Evolutionary conservation across 2,113 vertebrate genomes (phyloP), one percentile per base, ranked within the genome.

Genomic region (Calonectris borealis): DNA sequence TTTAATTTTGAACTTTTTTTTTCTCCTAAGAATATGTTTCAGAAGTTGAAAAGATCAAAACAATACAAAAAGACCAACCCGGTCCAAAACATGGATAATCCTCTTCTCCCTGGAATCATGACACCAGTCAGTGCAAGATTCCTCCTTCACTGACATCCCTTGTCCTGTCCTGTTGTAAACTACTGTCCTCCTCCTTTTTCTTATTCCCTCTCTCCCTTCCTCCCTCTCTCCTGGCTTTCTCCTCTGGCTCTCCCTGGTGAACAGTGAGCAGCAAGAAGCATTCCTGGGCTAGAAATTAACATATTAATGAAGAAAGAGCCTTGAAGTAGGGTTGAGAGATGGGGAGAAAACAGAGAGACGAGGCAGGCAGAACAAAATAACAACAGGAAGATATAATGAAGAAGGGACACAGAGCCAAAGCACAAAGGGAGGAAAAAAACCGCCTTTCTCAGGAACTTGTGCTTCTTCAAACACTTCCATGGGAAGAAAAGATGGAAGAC

Each of bases 211-310:
- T 71, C 79, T 93, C 57, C 13, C 6, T 92, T 32, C 58, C 68
- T 97, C 32, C 44, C 34, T 88, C 60, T 85, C 57, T 85, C 61
- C 94, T 52, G 61, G 38, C 21, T 88, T 36, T 57, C 89, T 97
- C 51, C 64, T 79, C 65, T 78, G 48, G 36, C 65, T 94, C 94
- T 94, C 71, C 72, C 85, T 90, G 69, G 69, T 66, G 60, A 96
- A 93, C 76, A 95, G 76, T 70, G 93, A 97, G 68, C 91, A 0
- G 27, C 70, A 90, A 97, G 78, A 94, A 97, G 66, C 32, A 96
- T 90, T 97, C 94, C 87, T 94, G 80, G 46, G 64, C 79, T 96
- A 84, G 70, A 82, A 97, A 97, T 89, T 96, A 97, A 83, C 89
- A 94, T 95, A 95, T 88, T 97, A 94, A 96, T 48, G n/a, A 94